Evolutionary conservation across 2,113 vertebrate genomes (phyloP), one percentile per base, ranked within the genome.

Genomic region (Benitochromis conjunctus): DNA sequence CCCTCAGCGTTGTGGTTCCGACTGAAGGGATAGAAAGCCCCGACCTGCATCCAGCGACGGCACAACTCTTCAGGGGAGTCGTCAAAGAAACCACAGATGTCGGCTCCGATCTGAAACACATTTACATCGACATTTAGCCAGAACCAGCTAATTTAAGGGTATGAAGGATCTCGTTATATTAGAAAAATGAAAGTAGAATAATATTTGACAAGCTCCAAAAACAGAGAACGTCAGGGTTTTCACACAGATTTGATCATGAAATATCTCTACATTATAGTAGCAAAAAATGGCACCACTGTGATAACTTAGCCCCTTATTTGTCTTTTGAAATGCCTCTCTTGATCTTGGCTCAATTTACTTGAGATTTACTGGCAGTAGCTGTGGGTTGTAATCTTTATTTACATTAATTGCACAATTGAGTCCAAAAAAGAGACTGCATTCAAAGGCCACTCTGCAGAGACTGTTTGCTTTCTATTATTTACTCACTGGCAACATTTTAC

Each of bases 21-120:
- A 87, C 97, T 96, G 94, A 98, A 99, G 4, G 99, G 98, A 85
- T 99, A 99, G 95, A 99, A 99, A 0, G 98, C 98, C 58, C 98
- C 99, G 84, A 99, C 92, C 94, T 99, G 99, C 97, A 98, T 98
- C 99, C 99, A 99, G 18, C 98, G 94, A 3, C 94, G 96, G 74
- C 98, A 99, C 14, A 99, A 96, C 82, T 99, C 98, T 92, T 99
- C 98, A 0, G 93, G 36, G 18, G 93, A 84, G 64, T 99, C 1
- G 1, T 95, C 92, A 19, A 92, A 84, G 89, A 98, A 99, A 21
- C 99, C 98, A 92, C 99, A 99, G 87, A 99, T 99, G 89, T 99
- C 98, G 7, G 97, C 96, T 9, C 98, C 98, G 4, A 99, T 97
- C 98, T 99, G 94, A 92, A 54, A 86, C 26, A 6, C 29, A 86